Percentiles rank a stretch among this genome's conserved stretches.
phyloP scores from a whole-genome alignment of 23 tunicate genomes.

The Styela plicata region DNA sequence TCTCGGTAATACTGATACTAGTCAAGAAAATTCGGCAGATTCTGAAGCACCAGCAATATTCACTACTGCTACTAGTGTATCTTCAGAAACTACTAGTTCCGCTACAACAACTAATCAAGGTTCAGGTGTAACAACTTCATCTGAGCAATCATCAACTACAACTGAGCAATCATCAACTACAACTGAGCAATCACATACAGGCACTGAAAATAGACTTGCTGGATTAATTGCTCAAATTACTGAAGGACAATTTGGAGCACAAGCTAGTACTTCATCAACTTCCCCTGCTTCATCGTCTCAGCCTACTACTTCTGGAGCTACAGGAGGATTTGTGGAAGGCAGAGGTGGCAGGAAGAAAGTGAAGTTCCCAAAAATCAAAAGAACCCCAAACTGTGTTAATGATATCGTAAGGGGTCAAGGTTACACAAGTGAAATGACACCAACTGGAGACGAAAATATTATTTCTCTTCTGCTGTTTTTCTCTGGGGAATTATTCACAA shows the following conservation, averaged over 20 bases:
- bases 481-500: conserved; percentile 16
- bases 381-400: conserved; percentile 22
- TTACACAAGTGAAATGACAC: background rate
- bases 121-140: background rate
- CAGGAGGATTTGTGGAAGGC: background rate
- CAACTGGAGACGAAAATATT: conserved; percentile 7
- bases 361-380: background rate
- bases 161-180: background rate
- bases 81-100: background rate
- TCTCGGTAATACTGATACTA: background rate
- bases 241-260: background rate
- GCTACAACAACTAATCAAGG: background rate
- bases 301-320: background rate
- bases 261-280: background rate
- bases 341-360: background rate
- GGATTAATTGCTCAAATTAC: background rate
- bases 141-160: background rate
- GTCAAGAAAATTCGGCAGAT: background rate
- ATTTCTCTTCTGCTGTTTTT: background rate
- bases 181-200: background rate
- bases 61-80: background rate
- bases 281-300: background rate
- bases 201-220: background rate
- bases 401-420: conserved; percentile 23
- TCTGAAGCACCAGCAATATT: background rate